phyloP scores from a whole-genome alignment of 1,140 invertebrate species.

The Drosophila nasuta region DNA sequence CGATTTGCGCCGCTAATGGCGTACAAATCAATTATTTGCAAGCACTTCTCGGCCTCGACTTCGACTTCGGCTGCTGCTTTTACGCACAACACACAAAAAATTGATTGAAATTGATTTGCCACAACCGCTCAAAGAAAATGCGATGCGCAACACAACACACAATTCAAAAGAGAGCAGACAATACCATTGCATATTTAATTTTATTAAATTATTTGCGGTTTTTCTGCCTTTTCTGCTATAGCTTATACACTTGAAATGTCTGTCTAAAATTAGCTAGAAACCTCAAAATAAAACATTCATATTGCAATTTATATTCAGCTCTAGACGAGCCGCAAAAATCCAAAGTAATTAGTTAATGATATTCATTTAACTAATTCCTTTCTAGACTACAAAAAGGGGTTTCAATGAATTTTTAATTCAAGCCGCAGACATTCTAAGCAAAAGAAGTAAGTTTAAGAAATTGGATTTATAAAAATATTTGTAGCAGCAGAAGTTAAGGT shows the following conservation, averaged over 20 bases:
- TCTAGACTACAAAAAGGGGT: neutral
- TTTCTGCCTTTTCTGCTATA: neutral
- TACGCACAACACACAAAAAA: constrained; percentile 58
- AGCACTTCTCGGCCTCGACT: constrained; percentile 39
- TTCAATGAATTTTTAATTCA: neutral
- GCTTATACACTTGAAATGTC: neutral
- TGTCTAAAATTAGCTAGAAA: neutral
- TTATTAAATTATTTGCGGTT: constrained; percentile 38
- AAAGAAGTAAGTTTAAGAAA: no score
- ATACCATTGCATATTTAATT: constrained; percentile 30
- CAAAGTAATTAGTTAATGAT: constrained; percentile 12
- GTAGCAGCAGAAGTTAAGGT: no score
- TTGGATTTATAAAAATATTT: no score
- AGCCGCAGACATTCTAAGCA: neutral
- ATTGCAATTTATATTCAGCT: neutral
- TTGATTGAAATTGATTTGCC: constrained; percentile 81
- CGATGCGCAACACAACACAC: constrained; percentile 18
- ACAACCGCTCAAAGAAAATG: constrained; percentile 25
- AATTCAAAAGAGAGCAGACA: constrained; percentile 38
- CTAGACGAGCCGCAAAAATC: neutral
- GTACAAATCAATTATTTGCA: constrained; percentile 77
- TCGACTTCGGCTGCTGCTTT: constrained; percentile 3
- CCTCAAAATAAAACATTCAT: constrained; percentile 20
- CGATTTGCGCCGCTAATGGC: constrained; percentile 78
- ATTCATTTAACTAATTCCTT: neutral